Percentiles rank a stretch among this genome's conserved stretches.
Conservation (phyloP, 2,797 vertebrate genomes). For the Mareca strepera region DNA sequence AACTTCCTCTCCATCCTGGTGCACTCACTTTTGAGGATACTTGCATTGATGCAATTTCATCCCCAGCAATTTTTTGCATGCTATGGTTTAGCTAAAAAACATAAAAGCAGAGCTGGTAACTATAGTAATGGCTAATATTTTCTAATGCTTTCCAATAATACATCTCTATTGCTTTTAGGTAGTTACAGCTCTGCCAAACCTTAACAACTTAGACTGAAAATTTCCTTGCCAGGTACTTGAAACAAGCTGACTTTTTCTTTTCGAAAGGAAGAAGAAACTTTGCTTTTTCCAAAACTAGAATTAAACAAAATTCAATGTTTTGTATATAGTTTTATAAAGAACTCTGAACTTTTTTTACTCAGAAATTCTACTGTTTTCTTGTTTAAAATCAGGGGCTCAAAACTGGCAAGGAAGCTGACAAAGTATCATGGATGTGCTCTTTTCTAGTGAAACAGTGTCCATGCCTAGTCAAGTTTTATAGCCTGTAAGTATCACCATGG, state of each 20-base stretch:
- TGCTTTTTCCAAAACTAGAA: background rate
- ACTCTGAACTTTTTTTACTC: background rate
- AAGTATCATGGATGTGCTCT: background rate
- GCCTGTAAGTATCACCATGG: background rate
- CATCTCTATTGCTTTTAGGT: background rate
- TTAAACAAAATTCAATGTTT: background rate
- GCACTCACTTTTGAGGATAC: background rate
- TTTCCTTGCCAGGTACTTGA: constrained; percentile 18
- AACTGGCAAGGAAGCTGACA: background rate
- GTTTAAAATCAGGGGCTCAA: background rate
- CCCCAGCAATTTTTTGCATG: background rate
- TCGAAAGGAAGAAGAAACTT: background rate
- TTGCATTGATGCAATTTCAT: background rate
- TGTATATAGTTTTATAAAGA: background rate
- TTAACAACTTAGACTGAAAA: constrained; percentile 20
- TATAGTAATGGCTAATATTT: constrained; percentile 48
- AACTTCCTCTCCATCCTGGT: background rate
- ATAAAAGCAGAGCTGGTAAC: constrained; percentile 27
- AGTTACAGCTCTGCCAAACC: background rate
- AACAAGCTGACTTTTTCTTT: constrained; percentile 26
- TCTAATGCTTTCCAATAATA: background rate
- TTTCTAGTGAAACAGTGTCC: background rate
- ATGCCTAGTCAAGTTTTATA: background rate
- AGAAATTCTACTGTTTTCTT: background rate
- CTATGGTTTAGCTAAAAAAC: background rate